Conservation (phyloP, 2,797 vertebrate species). For the Phoeniculus purpureus region DNA sequence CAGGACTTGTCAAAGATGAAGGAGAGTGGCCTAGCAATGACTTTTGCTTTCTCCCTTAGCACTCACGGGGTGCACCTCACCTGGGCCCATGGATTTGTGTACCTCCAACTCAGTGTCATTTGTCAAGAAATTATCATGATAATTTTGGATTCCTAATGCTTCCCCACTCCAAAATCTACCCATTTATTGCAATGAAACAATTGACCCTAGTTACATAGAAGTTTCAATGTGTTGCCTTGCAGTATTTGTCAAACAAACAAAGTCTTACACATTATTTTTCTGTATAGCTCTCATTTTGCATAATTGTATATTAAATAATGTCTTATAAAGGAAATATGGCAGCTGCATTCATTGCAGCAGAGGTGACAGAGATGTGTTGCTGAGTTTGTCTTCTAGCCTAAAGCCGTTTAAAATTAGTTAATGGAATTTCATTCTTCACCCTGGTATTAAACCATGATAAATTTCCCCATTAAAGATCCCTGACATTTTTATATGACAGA, state of each 20-base stretch:
- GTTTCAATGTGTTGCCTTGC: background rate
- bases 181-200: background rate
- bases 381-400: background rate
- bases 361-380: background rate
- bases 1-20: no score
- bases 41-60: no score
- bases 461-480: background rate
- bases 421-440: conserved; percentile 27
- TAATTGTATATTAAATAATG: conserved; percentile 25
- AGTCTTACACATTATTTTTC: background rate
- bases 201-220: background rate
- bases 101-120: background rate
- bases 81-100: no score
- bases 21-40: no score
- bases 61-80: no score
- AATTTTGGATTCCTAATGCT: background rate
- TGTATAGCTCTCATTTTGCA: background rate
- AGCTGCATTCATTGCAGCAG: background rate
- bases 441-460: background rate
- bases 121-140: background rate
- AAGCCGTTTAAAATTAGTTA: conserved; percentile 33
- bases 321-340: background rate
- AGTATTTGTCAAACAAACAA: background rate
- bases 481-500: background rate
- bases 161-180: background rate